Evolutionary conservation across 2,113 vertebrate species (phyloP).

Genomic region (Cyphomyrus discorhynchus): DNA sequence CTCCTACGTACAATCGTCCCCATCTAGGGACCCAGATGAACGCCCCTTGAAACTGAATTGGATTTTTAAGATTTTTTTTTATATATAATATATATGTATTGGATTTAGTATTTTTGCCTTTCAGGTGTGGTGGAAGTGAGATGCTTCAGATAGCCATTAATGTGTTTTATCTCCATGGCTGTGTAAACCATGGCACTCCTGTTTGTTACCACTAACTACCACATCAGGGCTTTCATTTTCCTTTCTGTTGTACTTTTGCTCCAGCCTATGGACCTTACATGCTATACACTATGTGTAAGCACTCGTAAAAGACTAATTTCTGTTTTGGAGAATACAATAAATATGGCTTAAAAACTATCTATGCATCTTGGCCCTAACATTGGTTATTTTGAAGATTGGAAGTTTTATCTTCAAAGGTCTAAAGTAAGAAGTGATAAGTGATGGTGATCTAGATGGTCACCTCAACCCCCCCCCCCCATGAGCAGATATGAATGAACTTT

Average conservation of each 20-base stretch:
- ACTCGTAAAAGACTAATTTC: neutral
- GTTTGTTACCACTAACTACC: neutral
- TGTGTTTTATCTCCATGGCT: neutral
- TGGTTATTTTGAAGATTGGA: neutral
- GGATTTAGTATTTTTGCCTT: conserved; percentile 9
- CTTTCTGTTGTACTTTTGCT: neutral
- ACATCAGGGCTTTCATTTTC: neutral
- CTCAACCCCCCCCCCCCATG: neutral
- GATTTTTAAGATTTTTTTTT: neutral
- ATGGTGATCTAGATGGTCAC: neutral
- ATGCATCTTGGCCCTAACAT: neutral
- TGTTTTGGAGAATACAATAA: neutral
- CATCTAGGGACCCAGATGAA: neutral
- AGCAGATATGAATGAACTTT: neutral
- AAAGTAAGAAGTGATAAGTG: neutral
- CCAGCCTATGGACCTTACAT: neutral
- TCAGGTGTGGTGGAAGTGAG: neutral
- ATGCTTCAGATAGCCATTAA: too few species aligned
- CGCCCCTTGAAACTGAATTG: neutral
- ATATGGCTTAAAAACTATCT: neutral
- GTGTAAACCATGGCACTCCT: neutral
- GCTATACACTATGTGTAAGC: conserved; percentile 11
- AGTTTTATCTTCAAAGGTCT: neutral
- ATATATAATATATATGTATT: neutral
- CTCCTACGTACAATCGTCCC: neutral